Percentiles rank a stretch among this genome's conserved stretches.
phyloP scores from a whole-genome alignment of 2,888 invertebrate genomes.

The Drosophila niveifrons region DNA sequence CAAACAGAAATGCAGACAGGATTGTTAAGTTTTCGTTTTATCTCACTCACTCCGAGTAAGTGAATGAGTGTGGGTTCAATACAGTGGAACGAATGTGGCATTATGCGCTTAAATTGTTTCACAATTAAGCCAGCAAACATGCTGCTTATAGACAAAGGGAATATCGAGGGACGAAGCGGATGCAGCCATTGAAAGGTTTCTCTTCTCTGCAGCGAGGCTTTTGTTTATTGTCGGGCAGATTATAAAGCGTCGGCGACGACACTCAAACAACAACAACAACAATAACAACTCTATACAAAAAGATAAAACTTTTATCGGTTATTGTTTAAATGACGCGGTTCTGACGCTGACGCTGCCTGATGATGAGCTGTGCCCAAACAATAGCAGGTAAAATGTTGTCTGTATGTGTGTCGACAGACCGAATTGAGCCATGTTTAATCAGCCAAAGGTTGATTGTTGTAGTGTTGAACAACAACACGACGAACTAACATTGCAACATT shows the following conservation, averaged over 20 bases:
- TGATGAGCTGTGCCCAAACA: constrained; percentile 30
- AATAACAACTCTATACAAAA: constrained; percentile 27
- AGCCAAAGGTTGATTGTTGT: constrained; percentile 39
- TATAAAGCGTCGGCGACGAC: constrained; percentile 58
- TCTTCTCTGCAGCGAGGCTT: constrained; percentile 38
- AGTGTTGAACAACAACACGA: constrained; percentile 1
- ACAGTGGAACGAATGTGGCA: constrained; percentile 48
- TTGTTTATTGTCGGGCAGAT: constrained; percentile 73
- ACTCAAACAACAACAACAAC: constrained; percentile 24
- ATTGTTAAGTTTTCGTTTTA: constrained; percentile 4
- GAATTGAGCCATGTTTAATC: constrained; percentile 47
- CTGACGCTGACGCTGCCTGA: constrained; percentile 1
- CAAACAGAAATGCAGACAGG: constrained; percentile 48
- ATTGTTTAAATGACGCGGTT: constrained; percentile 51
- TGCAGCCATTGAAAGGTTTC: constrained; percentile 39
- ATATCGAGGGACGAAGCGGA: constrained; percentile 13
- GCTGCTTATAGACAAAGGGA: neutral
- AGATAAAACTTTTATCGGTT: constrained; percentile 67
- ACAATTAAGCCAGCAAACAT: constrained; percentile 60
- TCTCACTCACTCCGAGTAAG: neutral
- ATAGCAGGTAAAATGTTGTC: constrained; percentile 32
- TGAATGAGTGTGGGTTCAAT: constrained; percentile 5
- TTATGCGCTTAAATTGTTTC: constrained; percentile 72
- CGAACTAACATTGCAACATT: constrained; percentile 15
- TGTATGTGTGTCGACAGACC: constrained; percentile 14